phyloP scores from a whole-genome alignment of 2,888 invertebrate species.

The Hybos culiciformis region DNA sequence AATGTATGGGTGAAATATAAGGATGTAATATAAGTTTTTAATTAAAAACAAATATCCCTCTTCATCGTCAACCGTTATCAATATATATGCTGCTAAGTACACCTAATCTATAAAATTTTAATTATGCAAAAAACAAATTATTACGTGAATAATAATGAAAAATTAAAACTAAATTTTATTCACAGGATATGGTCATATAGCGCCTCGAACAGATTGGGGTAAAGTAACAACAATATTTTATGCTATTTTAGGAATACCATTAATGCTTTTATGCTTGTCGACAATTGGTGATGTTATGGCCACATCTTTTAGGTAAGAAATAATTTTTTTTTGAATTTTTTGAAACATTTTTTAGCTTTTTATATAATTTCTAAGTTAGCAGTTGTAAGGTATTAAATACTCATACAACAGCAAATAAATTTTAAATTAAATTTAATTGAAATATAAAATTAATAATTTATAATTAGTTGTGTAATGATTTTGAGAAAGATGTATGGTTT shows the following conservation, averaged over 20 bases:
- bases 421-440: too few species aligned
- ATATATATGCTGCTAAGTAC: too few species aligned
- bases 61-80: too few species aligned
- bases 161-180: constrained; percentile 10
- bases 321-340: not conserved
- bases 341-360: not conserved
- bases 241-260: constrained; percentile 86
- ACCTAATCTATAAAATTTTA: not conserved
- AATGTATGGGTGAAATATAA: too few species aligned
- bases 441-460: too few species aligned
- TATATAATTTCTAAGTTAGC: too few species aligned
- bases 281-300: constrained; percentile 92
- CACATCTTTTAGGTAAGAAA: constrained; percentile 60
- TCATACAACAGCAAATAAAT: too few species aligned
- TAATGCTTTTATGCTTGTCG: constrained; percentile 87
- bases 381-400: too few species aligned
- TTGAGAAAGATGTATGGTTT: too few species aligned
- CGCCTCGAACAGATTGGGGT: constrained; percentile 85
- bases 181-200: constrained; percentile 87
- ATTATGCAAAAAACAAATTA: not conserved
- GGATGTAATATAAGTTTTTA: too few species aligned
- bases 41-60: too few species aligned
- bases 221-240: constrained; percentile 93
- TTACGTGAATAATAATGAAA: not conserved
- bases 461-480: too few species aligned